phyloP scores from a whole-genome alignment of 2,888 invertebrate genomes.

The Meghimatium bilineatum region DNA sequence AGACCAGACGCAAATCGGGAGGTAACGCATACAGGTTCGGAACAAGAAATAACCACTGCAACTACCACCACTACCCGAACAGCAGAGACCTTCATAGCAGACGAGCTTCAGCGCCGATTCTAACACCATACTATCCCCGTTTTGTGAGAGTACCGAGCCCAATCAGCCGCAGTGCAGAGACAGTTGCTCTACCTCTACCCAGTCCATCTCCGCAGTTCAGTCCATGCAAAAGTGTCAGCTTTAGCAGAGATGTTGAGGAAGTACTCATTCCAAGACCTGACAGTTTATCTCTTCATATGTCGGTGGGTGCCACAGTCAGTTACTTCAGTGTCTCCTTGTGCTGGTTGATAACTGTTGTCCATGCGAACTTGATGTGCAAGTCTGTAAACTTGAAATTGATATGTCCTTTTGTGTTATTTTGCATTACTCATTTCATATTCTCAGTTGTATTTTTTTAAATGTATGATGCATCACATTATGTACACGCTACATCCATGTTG shows the following conservation, averaged over 20 bases:
- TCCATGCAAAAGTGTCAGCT: conserved; percentile 55
- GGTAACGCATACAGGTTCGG: conserved; percentile 52
- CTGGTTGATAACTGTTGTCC: neutral
- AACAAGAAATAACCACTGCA: conserved; percentile 8
- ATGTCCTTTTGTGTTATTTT: no score
- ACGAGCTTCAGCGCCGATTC: conserved; percentile 56
- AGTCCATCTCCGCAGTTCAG: conserved; percentile 47
- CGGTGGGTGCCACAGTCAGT: conserved; percentile 25
- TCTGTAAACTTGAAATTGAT: neutral
- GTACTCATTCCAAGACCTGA: conserved; percentile 53
- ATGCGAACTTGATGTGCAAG: neutral
- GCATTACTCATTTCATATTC: no score
- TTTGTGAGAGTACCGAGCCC: conserved; percentile 51
- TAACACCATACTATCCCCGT: conserved; percentile 51
- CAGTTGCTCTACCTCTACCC: conserved; percentile 50
- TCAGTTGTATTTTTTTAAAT: no score
- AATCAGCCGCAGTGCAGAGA: conserved; percentile 57
- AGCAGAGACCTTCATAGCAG: conserved; percentile 47
- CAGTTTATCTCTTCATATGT: conserved; percentile 46
- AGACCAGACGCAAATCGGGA: conserved; percentile 52
- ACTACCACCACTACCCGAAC: conserved; percentile 37
- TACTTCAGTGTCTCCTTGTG: neutral
- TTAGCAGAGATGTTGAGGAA: conserved; percentile 56
- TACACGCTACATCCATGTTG: no score
- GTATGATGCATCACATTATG: no score